Base-by-base conservation (phyloP, 2,888 invertebrate species). In the Erynnis tages region DNA sequence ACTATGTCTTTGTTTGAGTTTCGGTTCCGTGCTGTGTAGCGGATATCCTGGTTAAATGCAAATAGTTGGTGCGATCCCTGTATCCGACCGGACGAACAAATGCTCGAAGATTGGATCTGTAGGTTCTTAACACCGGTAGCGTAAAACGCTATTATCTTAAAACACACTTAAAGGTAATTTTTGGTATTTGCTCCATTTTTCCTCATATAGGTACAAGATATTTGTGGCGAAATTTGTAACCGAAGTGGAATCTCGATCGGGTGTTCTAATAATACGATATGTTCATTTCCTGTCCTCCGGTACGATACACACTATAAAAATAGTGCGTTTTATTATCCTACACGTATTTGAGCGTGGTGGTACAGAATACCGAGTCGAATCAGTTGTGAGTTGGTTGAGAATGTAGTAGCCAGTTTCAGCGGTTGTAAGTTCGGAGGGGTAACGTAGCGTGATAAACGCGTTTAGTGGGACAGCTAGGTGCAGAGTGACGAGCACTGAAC, bases 321-420 rank as follows among this genome's bases (percentile, higher is more conserved):
- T 49, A 49, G 48, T 40, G 21, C 38, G 38, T 47, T 38, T 47
- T 49, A 49, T 49, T 47, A 40, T 32, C 32, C 32, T 32, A 40
- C 40, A 48, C 40, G 30, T 30, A 38, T 17, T 37, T 19, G 32
- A 48, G 32, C 38, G 17, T 43, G 27, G 45, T 45, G 7, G 23
- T 16, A 45, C 16, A 14, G 45, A 30, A 44, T 30, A 21, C 8
- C 10, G 19, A 3, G 13, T 21, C 4, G 44, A 13, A n/a, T n/a
- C n/a, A n/a, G 30, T 32, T 13, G 14, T 16, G 34, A 14, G 34
- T 7, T 30, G 30, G 10, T 4, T 4, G 30, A 5, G 30, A 30
- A 30, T 19, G 35, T 19, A 19, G 35, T 19, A n/a, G n/a, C n/a
- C n/a, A n/a, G n/a, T n/a, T n/a, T n/a, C n/a, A n/a, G n/a, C n/a